Evolutionary conservation across 2,888 invertebrate genomes (phyloP).

Genomic region (Cheilosia vernalis): DNA sequence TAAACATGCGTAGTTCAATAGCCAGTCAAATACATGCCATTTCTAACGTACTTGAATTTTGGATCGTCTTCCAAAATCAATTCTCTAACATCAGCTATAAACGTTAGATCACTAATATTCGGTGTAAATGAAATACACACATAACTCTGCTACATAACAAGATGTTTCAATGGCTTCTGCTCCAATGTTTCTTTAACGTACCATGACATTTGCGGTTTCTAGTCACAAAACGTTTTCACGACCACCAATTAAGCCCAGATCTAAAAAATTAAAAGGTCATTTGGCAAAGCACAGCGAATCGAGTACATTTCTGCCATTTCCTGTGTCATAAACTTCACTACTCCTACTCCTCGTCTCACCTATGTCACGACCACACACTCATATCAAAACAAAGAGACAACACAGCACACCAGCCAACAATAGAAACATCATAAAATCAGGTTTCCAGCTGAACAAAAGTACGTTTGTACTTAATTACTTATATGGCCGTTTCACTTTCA

Average conservation of each 20-base stretch:
- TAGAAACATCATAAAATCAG: slow-evolving; percentile 12
- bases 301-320: slow-evolving; percentile 3
- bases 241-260: background rate
- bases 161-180: too few relatives aligned
- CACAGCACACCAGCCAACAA: background rate
- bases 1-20: too few relatives aligned
- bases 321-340: background rate
- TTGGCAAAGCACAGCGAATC: background rate
- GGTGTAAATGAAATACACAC: too few relatives aligned
- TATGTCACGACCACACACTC: slow-evolving; percentile 2
- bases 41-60: too few relatives aligned
- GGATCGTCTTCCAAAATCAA: too few relatives aligned
- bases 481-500: slow-evolving; percentile 3
- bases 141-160: too few relatives aligned
- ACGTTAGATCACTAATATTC: too few relatives aligned
- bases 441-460: slow-evolving; percentile 12
- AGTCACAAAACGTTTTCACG: background rate
- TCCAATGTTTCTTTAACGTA: too few relatives aligned
- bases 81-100: too few relatives aligned
- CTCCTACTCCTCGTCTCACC: slow-evolving; percentile 3
- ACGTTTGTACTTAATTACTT: slow-evolving; percentile 8
- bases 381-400: slow-evolving; percentile 16
- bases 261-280: slow-evolving; percentile 23
- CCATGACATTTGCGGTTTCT: too few relatives aligned
- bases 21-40: too few relatives aligned